Base-by-base conservation (phyloP, 2,888 invertebrate genomes). In the Belgica antarctica region DNA sequence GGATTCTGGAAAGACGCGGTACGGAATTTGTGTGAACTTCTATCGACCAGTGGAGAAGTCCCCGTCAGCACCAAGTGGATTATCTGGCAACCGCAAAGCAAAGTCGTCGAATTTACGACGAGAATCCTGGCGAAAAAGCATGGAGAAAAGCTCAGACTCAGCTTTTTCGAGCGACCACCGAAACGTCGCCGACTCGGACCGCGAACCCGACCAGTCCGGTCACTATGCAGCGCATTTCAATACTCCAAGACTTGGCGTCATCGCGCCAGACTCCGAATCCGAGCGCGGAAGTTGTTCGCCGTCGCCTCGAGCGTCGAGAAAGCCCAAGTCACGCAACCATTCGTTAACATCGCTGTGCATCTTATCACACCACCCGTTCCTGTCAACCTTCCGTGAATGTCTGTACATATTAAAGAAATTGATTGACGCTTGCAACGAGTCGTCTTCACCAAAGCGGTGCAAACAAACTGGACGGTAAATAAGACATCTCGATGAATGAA, bases 301-400 rank as follows among this genome's bases (percentile, higher is more conserved):
- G 19, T 92, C 92, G 57, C 94, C 94, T 0, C 84, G 93, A 73
- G 91, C 91, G 41, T 87, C 87, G 47, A 83, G 92, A 73, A 87
- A 89, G 77, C 90, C 92, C 87, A 87, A 90, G 75, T 83, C 92
- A 74, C 85, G 94, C 75, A 96, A 93, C 81, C 94, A 96, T 80
- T 96, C 97, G 12, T 82, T 99, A 74, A 99, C 99, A 41, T 97
- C 98, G 62, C 83, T 99, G 71, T 99, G 99, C 82, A 87, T 99
- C 74, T 86, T 99, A 71, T 97, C 97, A 72, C 99, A 99, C 84
- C 98, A 99, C 84, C 97, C 98, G 36, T 99, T 99, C 83, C 96
- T 99, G 82, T 92, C 97, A 72, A 95, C 93, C 76, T 99, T 99
- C 83, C 91, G 99, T 74, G 96, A 98, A 84, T 96, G 97, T 83